Evolutionary conservation across 2,797 vertebrate genomes (phyloP), one percentile per base, ranked within the genome.

Genomic region (Gymnothorax reevesii): DNA sequence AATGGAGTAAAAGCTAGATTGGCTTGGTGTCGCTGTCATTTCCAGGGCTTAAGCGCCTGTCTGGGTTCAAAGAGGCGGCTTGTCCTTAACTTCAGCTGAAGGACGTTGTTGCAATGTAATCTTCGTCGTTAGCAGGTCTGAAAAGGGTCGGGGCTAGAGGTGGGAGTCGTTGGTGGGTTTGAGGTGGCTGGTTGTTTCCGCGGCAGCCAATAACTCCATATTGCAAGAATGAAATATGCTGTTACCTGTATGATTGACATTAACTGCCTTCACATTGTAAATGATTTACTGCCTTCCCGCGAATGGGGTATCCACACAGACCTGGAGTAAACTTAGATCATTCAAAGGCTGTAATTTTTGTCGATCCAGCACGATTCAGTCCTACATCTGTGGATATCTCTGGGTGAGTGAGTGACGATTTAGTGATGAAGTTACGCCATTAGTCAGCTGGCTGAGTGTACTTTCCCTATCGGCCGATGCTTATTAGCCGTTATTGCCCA

Each of bases 81-180:
- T 91, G 90, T 85, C 84, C 87, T 86, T 42, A 87, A 89, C 75
- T 84, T 90, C 88, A 89, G 92, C 92, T 93, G 91, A 96, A 96
- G 94, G 96, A 94, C 92, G 25, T 88, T 60, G 64, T 89, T 88
- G 93, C 94, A 94, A 94, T 94, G 92, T 93, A 93, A 96, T 95
- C 92, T 90, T 87, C 88, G 92, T 94, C 92, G 91, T 92, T 95
- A 92, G 87, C 89, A 93, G 94, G 91, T 92, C 90, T 83, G 88
- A 89, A 88, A 89, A 88, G 73, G 88, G 86, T 22, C 85, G 62
- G 85, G 88, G 88, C n/a, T 57, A 88, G 86, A 86, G 33, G 57
- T 83, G 42, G 60, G 59, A 20, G 52, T 22, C 42, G 10, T 8
- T 88, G 87, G 75, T 88, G 59, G 75, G 83, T 83, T 25, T 27